Evolutionary conservation across 2,888 invertebrate genomes (phyloP).

Genomic region (Volucella bombylans): DNA sequence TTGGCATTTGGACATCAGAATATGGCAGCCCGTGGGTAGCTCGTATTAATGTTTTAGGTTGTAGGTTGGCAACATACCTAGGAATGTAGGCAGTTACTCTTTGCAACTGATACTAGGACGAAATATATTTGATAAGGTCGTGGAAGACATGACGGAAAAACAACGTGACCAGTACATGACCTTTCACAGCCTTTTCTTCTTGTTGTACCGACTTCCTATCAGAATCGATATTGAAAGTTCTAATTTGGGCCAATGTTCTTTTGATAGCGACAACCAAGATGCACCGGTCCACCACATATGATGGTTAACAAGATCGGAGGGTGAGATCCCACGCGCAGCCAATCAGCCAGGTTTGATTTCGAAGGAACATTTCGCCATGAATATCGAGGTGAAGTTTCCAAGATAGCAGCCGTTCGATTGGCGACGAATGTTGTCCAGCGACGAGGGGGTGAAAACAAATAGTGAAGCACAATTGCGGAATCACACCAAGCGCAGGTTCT

Average conservation of each 20-base stretch:
- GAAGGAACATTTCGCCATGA: too few species aligned
- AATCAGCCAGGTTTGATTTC: too few species aligned
- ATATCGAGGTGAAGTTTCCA: slow-evolving; percentile 43
- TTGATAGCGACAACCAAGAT: slow-evolving; percentile 24
- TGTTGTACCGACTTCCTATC: neutral
- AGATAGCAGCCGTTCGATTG: slow-evolving; percentile 58
- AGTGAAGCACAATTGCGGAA: too few species aligned
- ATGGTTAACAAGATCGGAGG: too few species aligned
- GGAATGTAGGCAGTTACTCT: slow-evolving; percentile 23
- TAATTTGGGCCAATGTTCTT: slow-evolving; percentile 19
- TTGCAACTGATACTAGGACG: too few species aligned
- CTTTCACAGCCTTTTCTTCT: neutral
- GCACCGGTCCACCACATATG: slow-evolving; percentile 74
- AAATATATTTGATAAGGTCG: slow-evolving; percentile 10
- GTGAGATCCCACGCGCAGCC: too few species aligned
- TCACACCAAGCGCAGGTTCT: too few species aligned
- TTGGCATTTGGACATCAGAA: too few species aligned
- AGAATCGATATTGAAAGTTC: neutral
- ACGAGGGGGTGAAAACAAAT: too few species aligned
- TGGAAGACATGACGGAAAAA: slow-evolving; percentile 7
- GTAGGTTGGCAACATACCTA: slow-evolving; percentile 9
- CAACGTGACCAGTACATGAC: too few species aligned
- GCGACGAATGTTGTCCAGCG: too few species aligned
- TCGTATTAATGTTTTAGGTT: neutral
- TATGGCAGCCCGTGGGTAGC: neutral